Evolutionary conservation across 2,888 invertebrate genomes (phyloP), one percentile per base, ranked within the genome.

Genomic region (Hydrotaea cyrtoneurina): DNA sequence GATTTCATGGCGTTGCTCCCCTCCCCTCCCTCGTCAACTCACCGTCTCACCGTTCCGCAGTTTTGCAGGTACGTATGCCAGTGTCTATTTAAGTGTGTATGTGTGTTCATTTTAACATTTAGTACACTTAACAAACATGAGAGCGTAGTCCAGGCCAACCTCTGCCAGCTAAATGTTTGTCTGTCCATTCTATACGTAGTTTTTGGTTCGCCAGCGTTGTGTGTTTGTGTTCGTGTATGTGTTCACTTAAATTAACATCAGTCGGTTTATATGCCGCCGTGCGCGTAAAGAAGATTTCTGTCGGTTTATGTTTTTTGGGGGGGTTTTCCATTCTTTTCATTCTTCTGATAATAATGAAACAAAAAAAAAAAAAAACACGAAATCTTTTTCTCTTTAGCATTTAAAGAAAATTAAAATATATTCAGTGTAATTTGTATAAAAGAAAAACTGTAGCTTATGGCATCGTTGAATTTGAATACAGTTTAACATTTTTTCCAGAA

Each of bases 201-300:
- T n/a, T n/a, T n/a, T n/a, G 69, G 74, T 62, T 53, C 59, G 57
- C 10, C 13, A 21, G n/a, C 23, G n/a, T 13, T 15, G 59, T 59
- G 13, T 26, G 55, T 21, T 21, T 55, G 55, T 55, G n/a, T 26
- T 59, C 23, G 59, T 21, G 5, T 57, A 21, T 57, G 57, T 57
- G 23, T 55, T 21, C 23, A 19, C 64, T 57, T 78, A 75, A 82
- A 82, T 82, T 82, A 78, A 82, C 78, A 78, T 53, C 78, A 82
- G 53, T 64, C 78, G 78, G 75, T 64, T 71, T 75, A 36, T 19
- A 73, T 39, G 46, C 10, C n/a, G n/a, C 50, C 7, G 50, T 50
- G 7, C 31, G 7, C 31, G 31, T 31, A 2, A 7, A 31, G 31
- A 4, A 50, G 50, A 50, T 50, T 50, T 50, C 13, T 50, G 13